Percentiles rank a stretch among this genome's conserved stretches.
These are phyloP conservation scores for Euschistus heros DNA, from an alignment of 1,140 invertebrate genomes.

Conservation along the genomic window DNA sequence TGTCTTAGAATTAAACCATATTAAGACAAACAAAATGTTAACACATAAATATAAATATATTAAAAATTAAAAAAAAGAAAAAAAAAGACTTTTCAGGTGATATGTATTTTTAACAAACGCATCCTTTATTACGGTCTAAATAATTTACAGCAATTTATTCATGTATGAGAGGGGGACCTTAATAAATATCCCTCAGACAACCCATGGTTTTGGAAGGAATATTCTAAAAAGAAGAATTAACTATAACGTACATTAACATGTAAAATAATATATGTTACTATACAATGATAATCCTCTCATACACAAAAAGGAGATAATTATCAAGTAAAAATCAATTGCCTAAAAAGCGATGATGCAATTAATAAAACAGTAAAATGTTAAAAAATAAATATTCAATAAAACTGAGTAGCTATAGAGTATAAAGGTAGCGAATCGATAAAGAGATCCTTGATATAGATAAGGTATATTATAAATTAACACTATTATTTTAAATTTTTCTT, in stretches of 20 bases:
- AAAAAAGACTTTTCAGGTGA: background rate
- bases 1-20: too few relatives aligned
- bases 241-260: too few relatives aligned
- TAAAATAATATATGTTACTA: too few relatives aligned
- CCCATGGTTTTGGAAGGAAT: too few relatives aligned
- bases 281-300: background rate
- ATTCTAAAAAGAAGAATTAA: too few relatives aligned
- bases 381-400: constrained; percentile 13
- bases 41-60: background rate
- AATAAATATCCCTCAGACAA: too few relatives aligned
- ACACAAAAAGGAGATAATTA: background rate
- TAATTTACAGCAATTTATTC: background rate
- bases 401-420: constrained; percentile 18
- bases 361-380: constrained; percentile 2
- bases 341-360: constrained; percentile 4
- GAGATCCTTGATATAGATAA: constrained; percentile 11
- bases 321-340: background rate
- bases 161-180: background rate
- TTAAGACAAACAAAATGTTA: too few relatives aligned
- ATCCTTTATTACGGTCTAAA: constrained; percentile 5
- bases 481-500: constrained; percentile 6
- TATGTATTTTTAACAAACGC: constrained; percentile 5
- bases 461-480: constrained; percentile 13
- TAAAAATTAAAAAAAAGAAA: background rate
- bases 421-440: constrained; percentile 11